Evolutionary conservation across 2,888 invertebrate species (phyloP).

Genomic region (Dione juno): DNA sequence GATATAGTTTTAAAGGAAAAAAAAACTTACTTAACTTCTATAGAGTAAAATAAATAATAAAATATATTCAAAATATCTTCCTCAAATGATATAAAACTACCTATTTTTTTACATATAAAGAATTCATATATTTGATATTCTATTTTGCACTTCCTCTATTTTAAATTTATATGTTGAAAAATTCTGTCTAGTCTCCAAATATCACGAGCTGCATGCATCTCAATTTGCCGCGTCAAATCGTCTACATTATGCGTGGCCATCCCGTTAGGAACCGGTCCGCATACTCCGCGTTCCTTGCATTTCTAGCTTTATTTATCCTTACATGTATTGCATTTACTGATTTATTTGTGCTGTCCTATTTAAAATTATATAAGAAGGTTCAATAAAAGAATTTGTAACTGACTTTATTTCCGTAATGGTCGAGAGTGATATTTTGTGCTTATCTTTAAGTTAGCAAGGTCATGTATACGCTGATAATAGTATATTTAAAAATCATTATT

Average conservation of each 20-base stretch:
- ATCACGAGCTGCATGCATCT: conserved; percentile 25
- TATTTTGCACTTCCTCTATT: background rate
- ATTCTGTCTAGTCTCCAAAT: conserved; percentile 8
- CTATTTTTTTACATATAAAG: too few species aligned
- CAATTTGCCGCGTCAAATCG: conserved; percentile 41
- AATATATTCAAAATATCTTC: too few species aligned
- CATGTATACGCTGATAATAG: background rate
- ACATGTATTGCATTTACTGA: conserved; percentile 18
- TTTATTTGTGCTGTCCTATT: conserved; percentile 22
- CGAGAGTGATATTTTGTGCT: background rate
- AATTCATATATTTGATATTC: background rate
- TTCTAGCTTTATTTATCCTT: conserved; percentile 50
- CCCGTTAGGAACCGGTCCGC: conserved; percentile 72
- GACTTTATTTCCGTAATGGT: background rate
- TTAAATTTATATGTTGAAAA: conserved; percentile 1
- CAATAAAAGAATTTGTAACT: background rate
- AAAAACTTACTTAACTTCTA: background rate
- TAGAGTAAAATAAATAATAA: too few species aligned
- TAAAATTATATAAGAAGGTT: background rate
- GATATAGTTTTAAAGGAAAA: conserved; percentile 12
- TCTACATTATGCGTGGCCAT: conserved; percentile 50
- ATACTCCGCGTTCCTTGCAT: conserved; percentile 62
- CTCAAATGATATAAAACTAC: background rate
- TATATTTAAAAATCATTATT: background rate
- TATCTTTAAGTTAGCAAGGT: background rate